Conservation (phyloP, 2,113 vertebrate species). For the Cyprinodon tularosa region DNA sequence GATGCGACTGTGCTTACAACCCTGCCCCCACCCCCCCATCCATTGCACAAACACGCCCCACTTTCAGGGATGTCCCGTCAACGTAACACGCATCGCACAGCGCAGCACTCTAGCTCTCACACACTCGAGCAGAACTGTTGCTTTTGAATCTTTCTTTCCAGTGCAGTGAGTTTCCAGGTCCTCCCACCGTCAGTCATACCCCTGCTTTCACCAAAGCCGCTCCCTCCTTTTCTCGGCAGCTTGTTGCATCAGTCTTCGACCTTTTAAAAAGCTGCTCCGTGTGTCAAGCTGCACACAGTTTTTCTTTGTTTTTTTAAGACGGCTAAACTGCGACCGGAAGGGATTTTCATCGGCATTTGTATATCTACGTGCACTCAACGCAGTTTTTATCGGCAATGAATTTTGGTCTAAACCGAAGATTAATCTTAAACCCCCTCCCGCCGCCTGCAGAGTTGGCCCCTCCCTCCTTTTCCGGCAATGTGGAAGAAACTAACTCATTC, state of each 20-base stretch:
- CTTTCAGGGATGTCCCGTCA: conserved; percentile 53
- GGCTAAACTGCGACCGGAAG: conserved; percentile 52
- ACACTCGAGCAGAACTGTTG: conserved; percentile 33
- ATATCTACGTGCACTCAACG: conserved; percentile 30
- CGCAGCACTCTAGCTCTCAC: conserved; percentile 65
- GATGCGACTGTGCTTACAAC: conserved; percentile 1
- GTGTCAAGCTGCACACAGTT: conserved; percentile 56
- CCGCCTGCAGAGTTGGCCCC: conserved; percentile 15
- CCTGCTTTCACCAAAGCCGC: conserved; percentile 65
- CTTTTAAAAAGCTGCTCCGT: conserved; percentile 52
- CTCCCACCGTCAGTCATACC: conserved; percentile 29
- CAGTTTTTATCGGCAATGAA: conserved; percentile 61
- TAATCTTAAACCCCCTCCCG: background rate
- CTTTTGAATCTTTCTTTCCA: background rate
- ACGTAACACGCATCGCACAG: conserved; percentile 63
- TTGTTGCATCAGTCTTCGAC: conserved; percentile 61
- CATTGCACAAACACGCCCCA: conserved; percentile 75
- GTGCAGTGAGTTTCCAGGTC: conserved; percentile 42
- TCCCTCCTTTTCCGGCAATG: conserved; percentile 33
- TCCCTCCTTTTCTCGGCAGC: conserved; percentile 66
- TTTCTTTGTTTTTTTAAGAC: conserved; percentile 22
- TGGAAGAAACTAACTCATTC: conserved; percentile 10
- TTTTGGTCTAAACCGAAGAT: conserved; percentile 39
- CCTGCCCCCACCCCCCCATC: conserved; percentile 41
- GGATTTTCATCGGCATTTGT: conserved; percentile 38